Conservation (phyloP, 2,113 vertebrate species). For the Bos javanicus region DNA sequence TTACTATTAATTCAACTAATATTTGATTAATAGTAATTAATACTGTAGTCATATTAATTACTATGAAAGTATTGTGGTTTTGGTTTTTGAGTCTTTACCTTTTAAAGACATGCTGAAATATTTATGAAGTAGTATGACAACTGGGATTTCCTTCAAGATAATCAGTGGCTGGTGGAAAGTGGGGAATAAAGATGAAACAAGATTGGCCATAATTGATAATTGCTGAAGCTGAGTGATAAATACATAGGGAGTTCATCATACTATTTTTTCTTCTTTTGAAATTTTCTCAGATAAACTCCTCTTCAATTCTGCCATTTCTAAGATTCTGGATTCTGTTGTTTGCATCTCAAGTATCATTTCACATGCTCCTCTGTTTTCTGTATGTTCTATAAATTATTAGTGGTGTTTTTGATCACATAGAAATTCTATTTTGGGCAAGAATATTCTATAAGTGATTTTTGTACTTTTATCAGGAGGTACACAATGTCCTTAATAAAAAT, state of each 20-base stretch:
- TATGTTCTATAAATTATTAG: neutral
- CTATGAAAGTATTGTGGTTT: neutral
- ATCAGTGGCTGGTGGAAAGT: neutral
- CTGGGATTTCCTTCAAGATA: conserved; percentile 1
- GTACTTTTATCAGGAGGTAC: neutral
- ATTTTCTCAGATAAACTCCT: neutral
- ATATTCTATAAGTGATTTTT: conserved; percentile 1
- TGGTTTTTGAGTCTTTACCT: neutral
- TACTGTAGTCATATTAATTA: neutral
- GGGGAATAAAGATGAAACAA: neutral
- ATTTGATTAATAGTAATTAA: neutral
- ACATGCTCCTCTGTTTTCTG: neutral
- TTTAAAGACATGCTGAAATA: conserved; percentile 33
- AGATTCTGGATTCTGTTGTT: neutral
- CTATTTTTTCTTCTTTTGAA: neutral
- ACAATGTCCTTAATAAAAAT: neutral
- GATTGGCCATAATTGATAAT: neutral
- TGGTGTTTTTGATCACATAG: neutral
- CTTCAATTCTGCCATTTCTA: neutral
- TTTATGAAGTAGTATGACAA: neutral
- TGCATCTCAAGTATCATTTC: neutral
- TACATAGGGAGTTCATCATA: neutral
- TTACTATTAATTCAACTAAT: neutral
- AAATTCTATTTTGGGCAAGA: neutral
- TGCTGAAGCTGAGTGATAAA: neutral